These are phyloP conservation scores for Ictalurus furcatus DNA, from an alignment of 2,113 vertebrate species.

Conservation along the genomic window DNA sequence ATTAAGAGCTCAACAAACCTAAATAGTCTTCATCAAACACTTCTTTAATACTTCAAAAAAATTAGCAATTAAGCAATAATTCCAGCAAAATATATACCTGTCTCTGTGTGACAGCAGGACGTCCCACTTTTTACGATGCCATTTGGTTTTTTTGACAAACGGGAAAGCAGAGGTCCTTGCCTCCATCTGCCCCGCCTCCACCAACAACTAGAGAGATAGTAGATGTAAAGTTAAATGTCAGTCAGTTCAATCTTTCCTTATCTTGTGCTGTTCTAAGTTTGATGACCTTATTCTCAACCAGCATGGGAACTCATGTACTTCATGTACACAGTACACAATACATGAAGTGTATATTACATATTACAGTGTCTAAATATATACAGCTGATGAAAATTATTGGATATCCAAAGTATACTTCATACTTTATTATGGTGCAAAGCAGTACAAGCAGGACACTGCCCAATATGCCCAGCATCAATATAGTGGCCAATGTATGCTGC, in stretches of 20 bases:
- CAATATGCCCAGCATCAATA: slow-evolving; percentile 85
- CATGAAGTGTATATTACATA: not conserved
- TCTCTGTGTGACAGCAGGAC: slow-evolving; percentile 80
- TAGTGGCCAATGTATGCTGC: slow-evolving; percentile 84
- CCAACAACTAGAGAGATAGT: slow-evolving; percentile 78
- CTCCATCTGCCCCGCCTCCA: slow-evolving; percentile 78
- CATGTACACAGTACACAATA: not conserved
- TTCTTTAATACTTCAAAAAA: not conserved
- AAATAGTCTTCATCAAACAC: not conserved
- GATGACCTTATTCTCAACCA: not conserved
- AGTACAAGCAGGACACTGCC: slow-evolving; percentile 80
- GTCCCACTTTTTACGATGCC: slow-evolving; percentile 74
- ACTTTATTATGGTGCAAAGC: slow-evolving; percentile 87
- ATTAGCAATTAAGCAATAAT: not conserved
- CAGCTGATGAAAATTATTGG: not conserved
- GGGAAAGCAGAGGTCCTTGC: slow-evolving; percentile 70
- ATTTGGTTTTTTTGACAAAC: slow-evolving; percentile 75
- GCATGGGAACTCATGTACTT: not conserved
- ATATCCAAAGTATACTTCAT: not conserved
- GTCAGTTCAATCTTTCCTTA: not conserved
- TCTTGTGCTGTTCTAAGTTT: not conserved
- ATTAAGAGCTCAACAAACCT: not conserved
- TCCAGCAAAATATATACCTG: slow-evolving; percentile 66
- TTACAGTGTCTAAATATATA: not conserved
- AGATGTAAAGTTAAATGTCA: slow-evolving; percentile 10